phyloP scores from a whole-genome alignment of 2,797 vertebrate species.

The Geotria australis region DNA sequence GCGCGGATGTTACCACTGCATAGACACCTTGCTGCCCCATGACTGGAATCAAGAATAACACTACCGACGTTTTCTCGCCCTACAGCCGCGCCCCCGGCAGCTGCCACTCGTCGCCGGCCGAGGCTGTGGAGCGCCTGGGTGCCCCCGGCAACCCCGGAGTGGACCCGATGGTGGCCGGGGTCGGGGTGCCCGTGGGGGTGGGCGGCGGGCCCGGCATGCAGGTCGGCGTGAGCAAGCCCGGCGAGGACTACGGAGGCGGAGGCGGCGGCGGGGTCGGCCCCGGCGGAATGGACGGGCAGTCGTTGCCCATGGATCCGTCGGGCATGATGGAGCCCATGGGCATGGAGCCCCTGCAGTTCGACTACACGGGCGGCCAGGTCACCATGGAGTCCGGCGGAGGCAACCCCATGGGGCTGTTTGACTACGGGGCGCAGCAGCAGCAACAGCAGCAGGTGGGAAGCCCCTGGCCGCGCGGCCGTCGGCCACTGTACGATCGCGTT shows the following conservation, averaged over 20 bases:
- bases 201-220: neutral
- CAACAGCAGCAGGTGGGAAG: neutral
- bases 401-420: conserved; percentile 51
- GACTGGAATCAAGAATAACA: no score
- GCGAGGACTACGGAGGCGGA: neutral
- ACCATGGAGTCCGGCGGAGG: conserved; percentile 81
- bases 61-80: no score
- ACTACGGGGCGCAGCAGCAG: conserved; percentile 83
- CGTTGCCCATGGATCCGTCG: conserved; percentile 10
- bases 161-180: neutral
- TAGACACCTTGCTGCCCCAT: no score
- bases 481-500: no score
- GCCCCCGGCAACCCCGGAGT: conserved; percentile 21
- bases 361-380: conserved; percentile 83
- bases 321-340: conserved; percentile 79
- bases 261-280: no score
- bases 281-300: neutral
- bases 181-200: neutral
- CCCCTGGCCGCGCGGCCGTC: no score
- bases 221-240: neutral
- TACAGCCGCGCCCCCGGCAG: conserved; percentile 67
- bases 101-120: conserved; percentile 75
- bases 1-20: no score
- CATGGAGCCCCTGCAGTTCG: conserved; percentile 79
- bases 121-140: conserved; percentile 67